A percentile compares a stretch with the other conserved stretches of the same genome.
These are phyloP conservation scores for Lithobates pipiens DNA, from an alignment of 2,797 vertebrate species.

Conservation along the genomic window DNA sequence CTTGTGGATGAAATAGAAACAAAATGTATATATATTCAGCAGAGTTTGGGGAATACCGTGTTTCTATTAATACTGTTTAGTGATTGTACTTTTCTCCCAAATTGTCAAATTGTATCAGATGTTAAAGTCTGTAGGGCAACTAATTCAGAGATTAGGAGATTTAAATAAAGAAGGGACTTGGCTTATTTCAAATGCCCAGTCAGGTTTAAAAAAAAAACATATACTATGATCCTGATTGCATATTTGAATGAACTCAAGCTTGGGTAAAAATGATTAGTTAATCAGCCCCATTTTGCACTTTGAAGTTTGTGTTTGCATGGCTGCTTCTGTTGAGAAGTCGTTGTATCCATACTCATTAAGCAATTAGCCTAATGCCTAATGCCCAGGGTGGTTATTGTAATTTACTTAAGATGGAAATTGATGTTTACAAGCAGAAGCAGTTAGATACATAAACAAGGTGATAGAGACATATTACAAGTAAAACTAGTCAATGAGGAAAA, in stretches of 20 bases:
- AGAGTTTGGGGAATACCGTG: not conserved
- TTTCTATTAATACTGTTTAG: not conserved
- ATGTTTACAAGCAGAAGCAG: constrained; percentile 38
- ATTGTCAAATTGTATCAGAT: not conserved
- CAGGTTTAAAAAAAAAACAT: not conserved
- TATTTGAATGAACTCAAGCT: not conserved
- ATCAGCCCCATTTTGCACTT: not conserved
- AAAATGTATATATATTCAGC: not conserved
- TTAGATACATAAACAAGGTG: constrained; percentile 43
- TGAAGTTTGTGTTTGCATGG: not conserved
- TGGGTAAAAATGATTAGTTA: not conserved
- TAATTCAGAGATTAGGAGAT: not conserved
- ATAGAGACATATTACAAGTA: constrained; percentile 42
- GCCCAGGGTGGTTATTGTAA: constrained; percentile 31
- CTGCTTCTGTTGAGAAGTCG: not conserved
- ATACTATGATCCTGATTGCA: not conserved
- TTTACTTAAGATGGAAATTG: constrained; percentile 45
- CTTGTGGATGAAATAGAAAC: not conserved
- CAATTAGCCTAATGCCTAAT: constrained; percentile 52
- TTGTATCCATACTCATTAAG: constrained; percentile 13
- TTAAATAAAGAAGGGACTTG: not conserved
- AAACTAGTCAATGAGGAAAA: constrained; percentile 55
- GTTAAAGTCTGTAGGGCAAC: not conserved
- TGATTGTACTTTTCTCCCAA: not conserved
- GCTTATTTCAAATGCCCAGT: no score